Base-by-base conservation (phyloP, 2,113 vertebrate genomes). In the Ptilorrhoa leucosticta region DNA sequence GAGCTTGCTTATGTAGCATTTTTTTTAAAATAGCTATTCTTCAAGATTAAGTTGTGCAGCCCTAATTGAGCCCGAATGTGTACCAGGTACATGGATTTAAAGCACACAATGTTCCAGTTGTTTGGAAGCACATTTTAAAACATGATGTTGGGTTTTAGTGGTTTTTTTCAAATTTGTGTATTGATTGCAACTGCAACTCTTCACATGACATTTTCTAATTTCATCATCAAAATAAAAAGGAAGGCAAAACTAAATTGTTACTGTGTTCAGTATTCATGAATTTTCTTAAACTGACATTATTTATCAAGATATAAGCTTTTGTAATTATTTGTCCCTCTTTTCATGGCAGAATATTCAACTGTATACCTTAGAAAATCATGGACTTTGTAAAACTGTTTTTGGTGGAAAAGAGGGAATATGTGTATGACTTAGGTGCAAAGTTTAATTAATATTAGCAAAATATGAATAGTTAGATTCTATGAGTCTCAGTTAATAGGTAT, bases 141-240 rank as follows among this genome's bases (percentile, higher is more conserved):
- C 10, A 35, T 1, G 0, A 1, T 71, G 2, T 56, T 89, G 10
- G 5, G 2, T 78, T 71, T 66, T 24, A 23, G 5, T 35, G 11
- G 1, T 3, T 33, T 26, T 87, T 80, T 44, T n/a, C 15, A 73
- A 75, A 60, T 71, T 47, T 77, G 22, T 44, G 2, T 70, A 35
- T 48, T 77, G 56, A 54, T 40, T 90, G 33, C 20, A 77, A 7
- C 57, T 69, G 40, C 6, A 11, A 15, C 7, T 19, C 23, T 80
- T 93, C 7, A 27, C 9, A 35, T 70, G 28, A 60, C 60, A 71
- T 47, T 35, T 76, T 90, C 15, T 60, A 12, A 64, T 82, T 78
- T 71, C 47, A n/a, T 45, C 8, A n/a, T 51, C 70, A 58, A 71
- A 80, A 12, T 58, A 31, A 79, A 57, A 82, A 68, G 30, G 3